Evolutionary conservation across 1,140 invertebrate genomes (phyloP).

Genomic region (Sweltsa coloradensis): DNA sequence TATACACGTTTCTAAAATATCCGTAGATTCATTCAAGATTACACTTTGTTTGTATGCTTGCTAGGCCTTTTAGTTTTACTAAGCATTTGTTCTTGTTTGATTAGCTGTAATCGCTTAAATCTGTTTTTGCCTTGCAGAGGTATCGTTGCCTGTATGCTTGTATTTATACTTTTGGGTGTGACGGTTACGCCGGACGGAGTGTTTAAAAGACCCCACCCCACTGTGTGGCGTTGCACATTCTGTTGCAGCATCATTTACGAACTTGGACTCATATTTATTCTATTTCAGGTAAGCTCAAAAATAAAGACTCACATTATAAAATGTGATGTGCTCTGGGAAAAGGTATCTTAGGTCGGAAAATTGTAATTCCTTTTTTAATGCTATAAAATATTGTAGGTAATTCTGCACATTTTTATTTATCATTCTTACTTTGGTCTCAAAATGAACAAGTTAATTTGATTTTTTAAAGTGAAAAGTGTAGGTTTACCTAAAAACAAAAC

Average conservation of each 20-base stretch:
- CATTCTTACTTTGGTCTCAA: no score
- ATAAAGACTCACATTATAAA: no score
- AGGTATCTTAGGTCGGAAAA: neutral
- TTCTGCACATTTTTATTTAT: no score
- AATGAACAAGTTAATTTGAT: no score
- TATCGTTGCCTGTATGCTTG: constrained; percentile 35
- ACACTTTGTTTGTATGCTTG: neutral
- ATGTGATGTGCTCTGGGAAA: neutral
- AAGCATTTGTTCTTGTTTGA: neutral
- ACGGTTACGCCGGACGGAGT: constrained; percentile 46
- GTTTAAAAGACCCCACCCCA: constrained; percentile 45
- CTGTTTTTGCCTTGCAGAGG: constrained; percentile 29
- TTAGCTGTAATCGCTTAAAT: neutral
- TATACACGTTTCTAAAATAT: neutral
- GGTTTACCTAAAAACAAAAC: no score
- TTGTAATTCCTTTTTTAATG: no score
- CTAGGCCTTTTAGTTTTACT: neutral
- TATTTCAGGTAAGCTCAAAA: constrained; percentile 38
- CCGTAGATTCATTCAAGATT: neutral
- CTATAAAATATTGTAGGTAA: no score
- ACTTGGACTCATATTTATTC: constrained; percentile 39
- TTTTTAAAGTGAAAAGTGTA: no score
- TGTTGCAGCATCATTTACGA: constrained; percentile 44
- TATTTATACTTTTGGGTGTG: constrained; percentile 42
- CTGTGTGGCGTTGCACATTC: constrained; percentile 43